Conservation (phyloP, 2,113 vertebrate genomes). For the Lichenostomus cassidix region DNA sequence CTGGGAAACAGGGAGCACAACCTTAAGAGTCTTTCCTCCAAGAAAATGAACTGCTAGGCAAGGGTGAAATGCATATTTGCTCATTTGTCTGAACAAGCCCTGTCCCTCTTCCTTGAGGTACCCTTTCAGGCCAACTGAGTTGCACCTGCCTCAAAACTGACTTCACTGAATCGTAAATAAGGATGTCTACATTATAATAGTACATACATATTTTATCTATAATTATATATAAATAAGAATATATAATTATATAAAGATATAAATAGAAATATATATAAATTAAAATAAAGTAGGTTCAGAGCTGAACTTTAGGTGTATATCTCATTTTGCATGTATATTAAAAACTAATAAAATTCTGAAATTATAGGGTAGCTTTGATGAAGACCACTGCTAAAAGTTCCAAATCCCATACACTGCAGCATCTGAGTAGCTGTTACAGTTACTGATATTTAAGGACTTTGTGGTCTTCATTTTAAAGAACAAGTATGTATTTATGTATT, state of each 20-base stretch:
- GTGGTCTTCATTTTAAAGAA: background rate
- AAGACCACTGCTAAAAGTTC: background rate
- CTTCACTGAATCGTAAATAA: background rate
- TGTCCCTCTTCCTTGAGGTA: background rate
- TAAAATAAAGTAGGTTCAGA: background rate
- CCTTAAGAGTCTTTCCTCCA: background rate
- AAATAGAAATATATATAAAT: too few species aligned
- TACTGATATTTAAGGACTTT: background rate
- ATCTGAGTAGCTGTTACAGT: background rate
- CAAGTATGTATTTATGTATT: conserved; percentile 16
- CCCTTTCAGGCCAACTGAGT: background rate
- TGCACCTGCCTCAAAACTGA: background rate
- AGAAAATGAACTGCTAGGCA: background rate
- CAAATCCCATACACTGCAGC: background rate
- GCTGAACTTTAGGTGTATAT: background rate
- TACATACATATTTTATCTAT: too few species aligned
- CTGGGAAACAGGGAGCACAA: background rate
- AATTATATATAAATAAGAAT: too few species aligned
- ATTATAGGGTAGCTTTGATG: background rate
- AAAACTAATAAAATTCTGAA: background rate
- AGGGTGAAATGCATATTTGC: background rate
- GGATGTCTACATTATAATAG: background rate
- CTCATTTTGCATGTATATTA: background rate
- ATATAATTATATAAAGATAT: too few species aligned
- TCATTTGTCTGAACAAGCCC: background rate